Conservation (phyloP, 2,797 vertebrate species). For the Enteromius fasciolatus region DNA sequence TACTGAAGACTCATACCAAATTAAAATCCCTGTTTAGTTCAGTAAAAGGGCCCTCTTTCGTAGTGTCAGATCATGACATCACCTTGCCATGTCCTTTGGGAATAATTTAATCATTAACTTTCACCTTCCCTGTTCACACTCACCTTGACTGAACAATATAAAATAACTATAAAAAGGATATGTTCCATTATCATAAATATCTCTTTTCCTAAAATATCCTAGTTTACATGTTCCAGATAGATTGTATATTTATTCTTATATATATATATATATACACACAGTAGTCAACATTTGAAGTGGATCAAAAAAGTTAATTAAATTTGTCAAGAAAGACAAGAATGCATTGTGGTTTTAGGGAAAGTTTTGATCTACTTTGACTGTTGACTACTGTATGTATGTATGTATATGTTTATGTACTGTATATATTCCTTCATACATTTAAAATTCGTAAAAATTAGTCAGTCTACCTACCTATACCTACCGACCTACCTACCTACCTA, state of each 20-base stretch:
- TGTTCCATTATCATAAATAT: not conserved
- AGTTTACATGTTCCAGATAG: not conserved
- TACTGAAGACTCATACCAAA: not conserved
- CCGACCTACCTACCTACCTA: not conserved
- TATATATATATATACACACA: too few species aligned
- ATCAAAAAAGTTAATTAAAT: too few species aligned
- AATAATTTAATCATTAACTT: conserved; percentile 9
- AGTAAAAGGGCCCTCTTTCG: conserved; percentile 4
- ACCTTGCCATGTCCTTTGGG: conserved; percentile 19
- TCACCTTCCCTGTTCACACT: not conserved
- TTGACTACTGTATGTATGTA: too few species aligned
- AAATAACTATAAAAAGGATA: conserved; percentile 3
- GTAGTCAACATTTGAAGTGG: too few species aligned
- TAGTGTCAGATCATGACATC: conserved; percentile 9
- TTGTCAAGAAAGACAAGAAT: too few species aligned
- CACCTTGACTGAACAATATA: conserved; percentile 11
- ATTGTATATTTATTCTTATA: too few species aligned
- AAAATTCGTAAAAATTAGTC: not conserved
- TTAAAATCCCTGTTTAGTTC: not conserved
- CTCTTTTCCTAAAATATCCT: not conserved
- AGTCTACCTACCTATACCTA: not conserved
- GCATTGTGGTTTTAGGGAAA: too few species aligned
- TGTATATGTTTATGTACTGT: not conserved
- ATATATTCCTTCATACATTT: not conserved
- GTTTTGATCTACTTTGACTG: too few species aligned